Percentiles rank a stretch among this genome's conserved stretches.
Conservation (phyloP, 2,113 vertebrate species). For the Pogonocichla stellata region DNA sequence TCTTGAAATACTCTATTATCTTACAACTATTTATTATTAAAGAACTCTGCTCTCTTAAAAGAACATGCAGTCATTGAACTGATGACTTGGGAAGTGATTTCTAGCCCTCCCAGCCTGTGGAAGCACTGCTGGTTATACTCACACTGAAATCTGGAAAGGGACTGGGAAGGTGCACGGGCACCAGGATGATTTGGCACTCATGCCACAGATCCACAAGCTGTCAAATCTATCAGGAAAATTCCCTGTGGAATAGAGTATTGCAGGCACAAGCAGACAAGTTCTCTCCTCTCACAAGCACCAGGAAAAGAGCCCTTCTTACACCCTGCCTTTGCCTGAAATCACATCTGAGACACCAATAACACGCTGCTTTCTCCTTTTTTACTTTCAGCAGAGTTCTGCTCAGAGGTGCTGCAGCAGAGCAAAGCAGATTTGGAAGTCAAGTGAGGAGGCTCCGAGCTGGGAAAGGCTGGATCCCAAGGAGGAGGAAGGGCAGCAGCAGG, state of each 20-base stretch:
- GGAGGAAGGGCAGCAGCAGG: not conserved
- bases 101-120: not conserved
- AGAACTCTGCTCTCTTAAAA: not conserved
- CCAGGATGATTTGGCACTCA: not conserved
- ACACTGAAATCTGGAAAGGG: not conserved
- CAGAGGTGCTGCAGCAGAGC: not conserved
- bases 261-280: not conserved
- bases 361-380: not conserved
- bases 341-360: not conserved
- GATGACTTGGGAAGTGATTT: not conserved
- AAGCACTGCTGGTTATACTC: not conserved
- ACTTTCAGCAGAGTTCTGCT: not conserved
- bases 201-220: not conserved
- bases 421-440: not conserved
- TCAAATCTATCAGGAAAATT: not conserved
- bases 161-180: not conserved
- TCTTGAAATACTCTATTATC: not conserved
- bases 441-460: accelerated
- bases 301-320: not conserved
- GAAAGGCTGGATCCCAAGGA: not conserved
- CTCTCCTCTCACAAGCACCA: not conserved
- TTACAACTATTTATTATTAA: not conserved
- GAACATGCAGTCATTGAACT: accelerated
- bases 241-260: not conserved
- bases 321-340: not conserved